Evolutionary conservation across 2,797 vertebrate genomes (phyloP).

Genomic region (Botia almorhae): DNA sequence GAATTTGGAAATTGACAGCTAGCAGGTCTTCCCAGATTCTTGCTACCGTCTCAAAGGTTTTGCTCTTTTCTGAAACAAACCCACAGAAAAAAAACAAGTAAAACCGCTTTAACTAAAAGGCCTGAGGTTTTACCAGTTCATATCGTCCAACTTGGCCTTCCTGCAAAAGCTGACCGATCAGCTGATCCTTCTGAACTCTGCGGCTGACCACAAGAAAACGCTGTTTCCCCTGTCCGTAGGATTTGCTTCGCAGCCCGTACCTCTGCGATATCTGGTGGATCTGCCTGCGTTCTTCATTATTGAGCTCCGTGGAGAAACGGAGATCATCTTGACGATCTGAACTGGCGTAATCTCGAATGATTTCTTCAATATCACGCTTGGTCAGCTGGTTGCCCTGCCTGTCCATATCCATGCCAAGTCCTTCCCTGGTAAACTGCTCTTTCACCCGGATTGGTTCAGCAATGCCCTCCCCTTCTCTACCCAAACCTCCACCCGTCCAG

Average conservation of each 20-base stretch:
- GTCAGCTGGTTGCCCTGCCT: constrained; percentile 84
- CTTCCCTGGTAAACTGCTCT: constrained; percentile 94
- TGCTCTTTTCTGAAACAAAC: constrained; percentile 48
- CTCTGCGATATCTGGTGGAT: constrained; percentile 94
- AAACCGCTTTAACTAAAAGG: constrained; percentile 55
- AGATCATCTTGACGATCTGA: constrained; percentile 93
- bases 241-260: constrained; percentile 94
- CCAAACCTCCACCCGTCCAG: constrained; percentile 96
- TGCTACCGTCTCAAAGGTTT: constrained; percentile 61
- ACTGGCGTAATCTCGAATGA: constrained; percentile 90
- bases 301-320: constrained; percentile 94
- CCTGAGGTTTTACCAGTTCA: constrained; percentile 92
- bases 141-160: constrained; percentile 96
- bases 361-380: constrained; percentile 92
- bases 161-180: constrained; percentile 92
- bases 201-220: constrained; percentile 93
- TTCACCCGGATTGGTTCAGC: constrained; percentile 94
- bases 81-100: constrained; percentile 50
- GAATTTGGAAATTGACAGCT: constrained; percentile 21
- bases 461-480: constrained; percentile 93
- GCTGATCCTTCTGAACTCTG: constrained; percentile 90
- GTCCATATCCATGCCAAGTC: constrained; percentile 87
- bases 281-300: constrained; percentile 92
- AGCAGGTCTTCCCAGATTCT: constrained; percentile 56
- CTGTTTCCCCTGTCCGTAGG: constrained; percentile 89